phyloP scores from a whole-genome alignment of 2,797 vertebrate species.

The Delichon dasypus region DNA sequence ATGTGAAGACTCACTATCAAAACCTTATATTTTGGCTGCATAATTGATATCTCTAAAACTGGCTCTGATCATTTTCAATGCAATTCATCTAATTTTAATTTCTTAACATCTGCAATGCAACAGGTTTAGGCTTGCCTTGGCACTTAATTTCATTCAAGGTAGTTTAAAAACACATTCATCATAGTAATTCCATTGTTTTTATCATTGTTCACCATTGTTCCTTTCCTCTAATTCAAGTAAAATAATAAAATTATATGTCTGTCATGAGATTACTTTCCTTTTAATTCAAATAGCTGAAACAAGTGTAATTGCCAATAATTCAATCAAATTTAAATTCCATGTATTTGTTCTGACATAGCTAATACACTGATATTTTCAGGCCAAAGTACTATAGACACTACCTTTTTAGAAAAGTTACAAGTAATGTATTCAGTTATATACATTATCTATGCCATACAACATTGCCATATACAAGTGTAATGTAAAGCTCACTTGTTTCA shows the following conservation, averaged over 20 bases:
- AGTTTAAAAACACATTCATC: background rate
- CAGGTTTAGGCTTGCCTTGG: background rate
- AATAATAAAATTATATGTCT: background rate
- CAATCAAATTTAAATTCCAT: background rate
- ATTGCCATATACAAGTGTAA: background rate
- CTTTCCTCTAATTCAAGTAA: background rate
- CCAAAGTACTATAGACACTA: background rate
- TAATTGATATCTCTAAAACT: background rate
- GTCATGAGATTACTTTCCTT: background rate
- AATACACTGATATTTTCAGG: background rate
- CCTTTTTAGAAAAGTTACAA: background rate
- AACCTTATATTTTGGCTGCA: background rate
- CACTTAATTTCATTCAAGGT: background rate
- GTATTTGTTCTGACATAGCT: background rate
- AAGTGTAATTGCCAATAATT: background rate
- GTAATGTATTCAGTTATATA: background rate
- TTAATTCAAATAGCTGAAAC: background rate
- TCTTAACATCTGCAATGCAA: background rate
- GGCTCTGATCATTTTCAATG: background rate
- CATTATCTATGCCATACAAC: background rate
- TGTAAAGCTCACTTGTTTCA: rapidly evolving
- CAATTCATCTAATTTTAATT: background rate
- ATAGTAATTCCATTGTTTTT: background rate
- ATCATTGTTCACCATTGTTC: background rate
- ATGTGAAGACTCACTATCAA: background rate